These are phyloP conservation scores for Medauroidea extradentata DNA, from an alignment of 1,140 invertebrate genomes.

Conservation along the genomic window DNA sequence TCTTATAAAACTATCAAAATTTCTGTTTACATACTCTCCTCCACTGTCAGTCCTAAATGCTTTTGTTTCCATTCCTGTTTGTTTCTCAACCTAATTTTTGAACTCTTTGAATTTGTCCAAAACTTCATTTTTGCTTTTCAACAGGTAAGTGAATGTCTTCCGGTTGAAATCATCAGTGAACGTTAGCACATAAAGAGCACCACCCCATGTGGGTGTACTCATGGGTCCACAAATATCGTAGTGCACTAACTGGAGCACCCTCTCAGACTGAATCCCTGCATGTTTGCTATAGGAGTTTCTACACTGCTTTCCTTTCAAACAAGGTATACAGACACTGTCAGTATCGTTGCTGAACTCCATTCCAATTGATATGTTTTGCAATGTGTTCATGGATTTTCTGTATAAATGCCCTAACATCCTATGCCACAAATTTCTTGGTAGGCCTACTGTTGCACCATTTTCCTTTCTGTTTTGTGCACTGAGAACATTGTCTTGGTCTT, in stretches of 20 bases:
- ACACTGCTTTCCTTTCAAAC: conserved; percentile 29
- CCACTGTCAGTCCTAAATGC: conserved; percentile 40
- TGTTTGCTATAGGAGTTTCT: conserved; percentile 21
- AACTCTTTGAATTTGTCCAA: conserved; percentile 34
- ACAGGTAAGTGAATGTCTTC: conserved; percentile 35
- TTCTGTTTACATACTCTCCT: conserved; percentile 15
- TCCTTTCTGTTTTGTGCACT: too few species aligned
- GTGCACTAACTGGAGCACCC: conserved; percentile 39
- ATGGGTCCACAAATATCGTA: conserved; percentile 45
- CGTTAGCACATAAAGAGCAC: conserved; percentile 39
- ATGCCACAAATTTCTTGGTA: conserved; percentile 3
- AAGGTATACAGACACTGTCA: conserved; percentile 26
- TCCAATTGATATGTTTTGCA: conserved; percentile 5
- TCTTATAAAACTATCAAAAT: neutral
- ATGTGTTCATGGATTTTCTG: too few species aligned
- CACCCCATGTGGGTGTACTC: conserved; percentile 18
- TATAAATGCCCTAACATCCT: too few species aligned
- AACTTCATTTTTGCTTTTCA: conserved; percentile 41
- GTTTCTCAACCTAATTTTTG: conserved; percentile 26
- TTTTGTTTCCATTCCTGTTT: conserved; percentile 29
- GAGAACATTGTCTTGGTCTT: too few species aligned
- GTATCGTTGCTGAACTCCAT: conserved; percentile 2
- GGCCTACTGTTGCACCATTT: neutral
- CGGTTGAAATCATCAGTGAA: conserved; percentile 40
- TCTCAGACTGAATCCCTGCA: conserved; percentile 28